Conservation (phyloP, 1,140 invertebrate species). For the Steinernema khuongi region DNA sequence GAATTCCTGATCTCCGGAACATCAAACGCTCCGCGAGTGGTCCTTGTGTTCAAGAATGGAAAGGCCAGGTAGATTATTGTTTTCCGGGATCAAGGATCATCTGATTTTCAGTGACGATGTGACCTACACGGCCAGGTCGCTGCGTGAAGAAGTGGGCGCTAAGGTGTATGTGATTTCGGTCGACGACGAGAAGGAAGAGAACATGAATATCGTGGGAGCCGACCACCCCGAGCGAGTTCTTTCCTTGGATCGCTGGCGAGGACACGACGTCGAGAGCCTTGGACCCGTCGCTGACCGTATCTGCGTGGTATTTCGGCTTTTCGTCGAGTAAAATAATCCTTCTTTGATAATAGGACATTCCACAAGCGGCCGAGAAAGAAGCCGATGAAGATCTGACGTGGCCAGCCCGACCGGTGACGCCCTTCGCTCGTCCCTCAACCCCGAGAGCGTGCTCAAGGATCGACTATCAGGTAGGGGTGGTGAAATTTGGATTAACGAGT, state of each 20-base stretch:
- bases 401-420: constrained; percentile 40
- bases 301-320: constrained; percentile 40
- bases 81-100: not conserved
- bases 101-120: constrained; percentile 39
- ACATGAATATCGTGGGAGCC: constrained; percentile 18
- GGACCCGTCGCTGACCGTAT: constrained; percentile 51
- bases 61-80: constrained; percentile 35
- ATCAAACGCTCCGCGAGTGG: constrained; percentile 40
- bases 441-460: constrained; percentile 26
- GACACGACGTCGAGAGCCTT: constrained; percentile 43
- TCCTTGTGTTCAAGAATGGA: constrained; percentile 56
- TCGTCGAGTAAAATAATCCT: constrained; percentile 11
- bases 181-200: constrained; percentile 31
- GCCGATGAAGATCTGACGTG: constrained; percentile 23
- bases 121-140: constrained; percentile 29
- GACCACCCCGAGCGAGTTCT: constrained; percentile 33
- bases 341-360: constrained; percentile 31
- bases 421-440: not conserved
- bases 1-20: constrained; percentile 51
- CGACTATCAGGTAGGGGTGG: constrained; percentile 29
- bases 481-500: no score
- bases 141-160: constrained; percentile 44
- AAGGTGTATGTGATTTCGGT: constrained; percentile 53
- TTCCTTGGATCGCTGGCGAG: constrained; percentile 46
- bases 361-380: constrained; percentile 24